Conservation (phyloP, 2,888 invertebrate genomes). For the Galerucella pusilla region DNA sequence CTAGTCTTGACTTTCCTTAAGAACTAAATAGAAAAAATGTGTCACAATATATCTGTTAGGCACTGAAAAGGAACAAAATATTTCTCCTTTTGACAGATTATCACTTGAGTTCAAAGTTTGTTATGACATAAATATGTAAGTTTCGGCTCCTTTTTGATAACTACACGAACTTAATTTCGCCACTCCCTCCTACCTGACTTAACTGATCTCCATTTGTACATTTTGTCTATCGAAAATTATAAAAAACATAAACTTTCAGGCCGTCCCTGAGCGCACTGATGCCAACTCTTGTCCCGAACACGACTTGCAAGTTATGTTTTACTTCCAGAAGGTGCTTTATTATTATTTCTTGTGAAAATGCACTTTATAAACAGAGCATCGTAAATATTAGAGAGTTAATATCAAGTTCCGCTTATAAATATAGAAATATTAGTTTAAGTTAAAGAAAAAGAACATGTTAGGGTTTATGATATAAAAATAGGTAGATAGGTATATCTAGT, state of each 20-base stretch:
- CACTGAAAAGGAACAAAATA: too few relatives aligned
- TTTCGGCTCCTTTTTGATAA: too few relatives aligned
- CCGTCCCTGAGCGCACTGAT: slow-evolving; percentile 4
- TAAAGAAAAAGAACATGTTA: background rate
- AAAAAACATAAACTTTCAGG: background rate
- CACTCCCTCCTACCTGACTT: too few relatives aligned
- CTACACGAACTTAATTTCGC: too few relatives aligned
- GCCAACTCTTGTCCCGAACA: slow-evolving; percentile 9
- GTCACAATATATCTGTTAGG: too few relatives aligned
- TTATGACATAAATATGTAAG: too few relatives aligned
- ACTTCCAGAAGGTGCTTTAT: slow-evolving; percentile 31
- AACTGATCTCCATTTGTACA: too few relatives aligned
- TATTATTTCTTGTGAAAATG: slow-evolving; percentile 27
- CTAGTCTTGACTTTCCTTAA: too few relatives aligned
- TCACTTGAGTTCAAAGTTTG: too few relatives aligned
- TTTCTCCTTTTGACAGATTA: too few relatives aligned
- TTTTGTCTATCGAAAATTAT: background rate
- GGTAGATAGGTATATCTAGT: background rate
- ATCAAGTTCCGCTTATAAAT: background rate
- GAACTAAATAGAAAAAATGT: too few relatives aligned
- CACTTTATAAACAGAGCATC: slow-evolving; percentile 12
- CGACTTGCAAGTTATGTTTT: slow-evolving; percentile 20
- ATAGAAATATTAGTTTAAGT: background rate
- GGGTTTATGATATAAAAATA: background rate
- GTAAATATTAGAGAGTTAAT: slow-evolving; percentile 16